These are phyloP conservation scores for Drosophila fulvimacula DNA, from an alignment of 2,888 invertebrate genomes.

Conservation along the genomic window DNA sequence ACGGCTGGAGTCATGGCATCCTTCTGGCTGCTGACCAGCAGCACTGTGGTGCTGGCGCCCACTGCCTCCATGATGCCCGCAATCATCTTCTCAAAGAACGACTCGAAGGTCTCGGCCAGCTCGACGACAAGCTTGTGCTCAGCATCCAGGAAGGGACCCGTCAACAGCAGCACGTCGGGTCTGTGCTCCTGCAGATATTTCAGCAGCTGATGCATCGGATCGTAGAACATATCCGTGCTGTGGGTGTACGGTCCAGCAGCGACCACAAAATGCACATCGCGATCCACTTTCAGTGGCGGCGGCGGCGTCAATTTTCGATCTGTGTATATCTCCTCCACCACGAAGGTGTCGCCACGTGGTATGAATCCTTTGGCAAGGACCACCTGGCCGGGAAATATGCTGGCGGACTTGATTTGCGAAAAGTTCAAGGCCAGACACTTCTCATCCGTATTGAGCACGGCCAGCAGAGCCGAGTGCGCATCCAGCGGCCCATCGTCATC, in stretches of 20 bases:
- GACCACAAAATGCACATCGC: conserved; percentile 88
- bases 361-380: conserved; percentile 91
- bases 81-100: conserved; percentile 90
- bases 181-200: conserved; percentile 88
- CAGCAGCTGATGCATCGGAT: conserved; percentile 92
- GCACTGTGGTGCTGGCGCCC: conserved; percentile 89
- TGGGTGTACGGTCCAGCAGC: conserved; percentile 94
- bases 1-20: conserved; percentile 92
- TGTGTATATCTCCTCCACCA: conserved; percentile 88
- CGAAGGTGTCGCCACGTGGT: conserved; percentile 88
- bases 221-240: conserved; percentile 90
- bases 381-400: conserved; percentile 84
- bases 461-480: conserved; percentile 89
- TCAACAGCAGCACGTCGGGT: conserved; percentile 92
- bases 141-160: conserved; percentile 93
- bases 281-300: conserved; percentile 85
- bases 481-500: conserved; percentile 90
- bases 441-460: conserved; percentile 87
- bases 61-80: conserved; percentile 88
- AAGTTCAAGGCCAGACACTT: conserved; percentile 85
- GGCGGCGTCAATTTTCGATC: conserved; percentile 86
- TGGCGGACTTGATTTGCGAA: conserved; percentile 85
- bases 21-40: conserved; percentile 90
- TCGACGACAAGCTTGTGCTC: conserved; percentile 88
- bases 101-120: conserved; percentile 89